Evolutionary conservation across 2,888 invertebrate genomes (phyloP).

Genomic region (Agrotis ipsilon): DNA sequence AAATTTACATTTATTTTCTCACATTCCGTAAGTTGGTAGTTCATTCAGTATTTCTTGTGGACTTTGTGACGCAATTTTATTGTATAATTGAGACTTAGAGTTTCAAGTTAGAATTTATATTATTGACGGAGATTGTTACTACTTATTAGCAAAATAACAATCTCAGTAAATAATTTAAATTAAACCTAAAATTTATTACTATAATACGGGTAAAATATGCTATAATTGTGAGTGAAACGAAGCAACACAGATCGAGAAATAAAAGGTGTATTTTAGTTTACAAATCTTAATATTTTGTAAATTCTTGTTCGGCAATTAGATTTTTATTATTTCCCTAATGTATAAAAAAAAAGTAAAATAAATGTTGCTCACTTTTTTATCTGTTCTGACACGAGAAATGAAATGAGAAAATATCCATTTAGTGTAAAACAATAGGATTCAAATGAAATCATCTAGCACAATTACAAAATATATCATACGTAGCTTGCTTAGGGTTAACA

Average conservation of each 20-base stretch:
- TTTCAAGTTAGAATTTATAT: slow-evolving; percentile 27
- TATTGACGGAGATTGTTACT: too few relatives aligned
- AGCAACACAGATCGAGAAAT: neutral
- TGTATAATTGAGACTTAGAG: neutral
- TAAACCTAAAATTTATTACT: slow-evolving; percentile 10
- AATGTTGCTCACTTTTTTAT: slow-evolving; percentile 16
- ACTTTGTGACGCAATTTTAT: neutral
- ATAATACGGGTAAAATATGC: neutral
- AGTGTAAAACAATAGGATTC: slow-evolving; percentile 24
- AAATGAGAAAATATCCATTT: slow-evolving; percentile 14
- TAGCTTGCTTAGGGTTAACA: neutral
- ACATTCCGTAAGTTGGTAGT: slow-evolving; percentile 22
- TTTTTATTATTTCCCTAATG: neutral
- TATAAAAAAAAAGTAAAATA: neutral
- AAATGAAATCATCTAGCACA: slow-evolving; percentile 30
- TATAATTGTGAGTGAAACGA: neutral
- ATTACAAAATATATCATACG: neutral
- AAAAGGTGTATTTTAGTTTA: too few relatives aligned
- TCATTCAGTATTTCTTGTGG: slow-evolving; percentile 12
- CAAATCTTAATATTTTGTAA: neutral
- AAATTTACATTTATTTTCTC: slow-evolving; percentile 5
- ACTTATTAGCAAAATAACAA: too few relatives aligned
- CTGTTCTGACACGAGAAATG: slow-evolving; percentile 30
- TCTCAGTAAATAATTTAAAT: slow-evolving; percentile 6
- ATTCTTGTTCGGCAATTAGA: neutral